Percentiles rank a stretch among this genome's conserved stretches.
Evolutionary conservation across 1,140 invertebrate species (phyloP).

Genomic region (Cotesia typhae): DNA sequence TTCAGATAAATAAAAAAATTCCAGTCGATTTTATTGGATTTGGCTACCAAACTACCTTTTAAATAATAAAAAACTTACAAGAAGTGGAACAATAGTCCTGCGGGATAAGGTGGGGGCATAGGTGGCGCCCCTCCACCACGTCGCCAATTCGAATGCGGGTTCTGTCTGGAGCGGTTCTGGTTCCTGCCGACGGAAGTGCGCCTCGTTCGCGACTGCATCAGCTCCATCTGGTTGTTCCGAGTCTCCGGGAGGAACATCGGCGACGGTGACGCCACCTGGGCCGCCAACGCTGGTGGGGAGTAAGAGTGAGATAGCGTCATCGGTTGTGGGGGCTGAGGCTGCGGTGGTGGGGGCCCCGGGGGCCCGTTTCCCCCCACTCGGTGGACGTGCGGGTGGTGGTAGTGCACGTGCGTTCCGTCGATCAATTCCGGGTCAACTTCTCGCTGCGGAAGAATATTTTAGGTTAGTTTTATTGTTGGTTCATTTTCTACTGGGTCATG

Average conservation of each 20-base stretch:
- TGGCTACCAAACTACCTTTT: no score
- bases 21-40: no score
- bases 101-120: slow-evolving; percentile 69
- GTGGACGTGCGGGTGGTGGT: slow-evolving; percentile 21
- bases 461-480: not conserved
- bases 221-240: slow-evolving; percentile 61
- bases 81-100: slow-evolving; percentile 82
- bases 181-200: slow-evolving; percentile 62
- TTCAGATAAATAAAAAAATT: no score
- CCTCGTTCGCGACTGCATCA: slow-evolving; percentile 60
- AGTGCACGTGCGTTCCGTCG: slow-evolving; percentile 56
- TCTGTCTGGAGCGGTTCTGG: slow-evolving; percentile 66
- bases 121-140: slow-evolving; percentile 64
- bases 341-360: slow-evolving; percentile 33
- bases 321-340: not conserved
- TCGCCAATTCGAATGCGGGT: no score
- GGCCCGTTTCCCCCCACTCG: slow-evolving; percentile 55
- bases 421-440: slow-evolving; percentile 59
- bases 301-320: slow-evolving; percentile 63
- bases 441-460: slow-evolving; percentile 46
- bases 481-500: not conserved
- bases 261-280: slow-evolving; percentile 64
- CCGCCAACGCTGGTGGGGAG: slow-evolving; percentile 56
- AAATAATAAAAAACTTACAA: slow-evolving; percentile 69
- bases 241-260: slow-evolving; percentile 69